Percentiles rank a stretch among this genome's conserved stretches.
Evolutionary conservation across 2,113 vertebrate species (phyloP).

Genomic region (Thunnus thynnus): DNA sequence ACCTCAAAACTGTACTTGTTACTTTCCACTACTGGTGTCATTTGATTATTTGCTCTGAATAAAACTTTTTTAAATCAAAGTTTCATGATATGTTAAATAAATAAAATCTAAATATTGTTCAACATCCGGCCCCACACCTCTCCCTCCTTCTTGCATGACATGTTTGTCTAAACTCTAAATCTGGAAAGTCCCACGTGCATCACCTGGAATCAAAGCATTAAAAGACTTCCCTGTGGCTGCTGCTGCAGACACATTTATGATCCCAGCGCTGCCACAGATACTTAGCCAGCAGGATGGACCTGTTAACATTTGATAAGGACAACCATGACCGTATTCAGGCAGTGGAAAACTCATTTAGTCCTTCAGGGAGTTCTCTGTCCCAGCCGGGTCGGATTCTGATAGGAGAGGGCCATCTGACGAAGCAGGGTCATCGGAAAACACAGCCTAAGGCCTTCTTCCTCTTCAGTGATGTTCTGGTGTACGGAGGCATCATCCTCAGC

Average conservation of each 20-base stretch:
- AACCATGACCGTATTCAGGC: conserved; percentile 71
- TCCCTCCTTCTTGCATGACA: not conserved
- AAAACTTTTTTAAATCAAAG: too few relatives aligned
- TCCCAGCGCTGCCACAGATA: not conserved
- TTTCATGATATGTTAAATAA: too few relatives aligned
- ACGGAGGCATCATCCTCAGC: conserved; percentile 89
- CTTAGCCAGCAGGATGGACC: conserved; percentile 78
- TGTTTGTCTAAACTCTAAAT: not conserved
- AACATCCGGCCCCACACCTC: too few relatives aligned
- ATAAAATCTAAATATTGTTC: too few relatives aligned
- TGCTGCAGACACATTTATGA: not conserved
- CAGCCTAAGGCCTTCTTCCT: conserved; percentile 92
- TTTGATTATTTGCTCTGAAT: too few relatives aligned
- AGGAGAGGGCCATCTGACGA: conserved; percentile 92
- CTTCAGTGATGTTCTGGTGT: conserved; percentile 93
- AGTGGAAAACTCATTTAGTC: conserved; percentile 89
- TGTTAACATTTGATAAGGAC: conserved; percentile 72
- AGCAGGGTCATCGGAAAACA: conserved; percentile 89
- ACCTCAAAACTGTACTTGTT: too few relatives aligned
- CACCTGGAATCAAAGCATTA: not conserved
- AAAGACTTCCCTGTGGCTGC: not conserved
- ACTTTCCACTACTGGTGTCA: too few relatives aligned
- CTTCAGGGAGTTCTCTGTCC: conserved; percentile 81
- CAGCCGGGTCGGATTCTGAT: conserved; percentile 88
- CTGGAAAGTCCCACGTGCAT: not conserved